Base-by-base conservation (phyloP, 2,797 vertebrate genomes). In the Pseudochromis fuscus region DNA sequence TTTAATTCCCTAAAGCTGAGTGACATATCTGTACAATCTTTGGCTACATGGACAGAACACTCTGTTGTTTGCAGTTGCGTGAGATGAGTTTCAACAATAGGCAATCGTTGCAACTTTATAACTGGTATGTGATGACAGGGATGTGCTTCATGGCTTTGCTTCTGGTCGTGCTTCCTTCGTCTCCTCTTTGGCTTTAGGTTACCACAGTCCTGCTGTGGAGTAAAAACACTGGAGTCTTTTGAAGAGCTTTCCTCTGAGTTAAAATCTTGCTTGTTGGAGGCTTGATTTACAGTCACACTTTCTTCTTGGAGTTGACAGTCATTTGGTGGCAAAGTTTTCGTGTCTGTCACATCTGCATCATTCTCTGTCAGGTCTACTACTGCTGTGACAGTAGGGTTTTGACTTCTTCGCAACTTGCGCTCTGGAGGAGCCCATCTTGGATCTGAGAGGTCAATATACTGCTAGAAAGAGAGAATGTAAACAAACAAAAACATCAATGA, bases 371-470 rank as follows among this genome's bases (percentile, higher is more conserved):
- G 67, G 77, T 92, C 89, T 35, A 88, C 72, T 13, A 90, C 48
- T 46, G 81, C 1, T 2, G 57, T 2, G 2, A 49, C 15, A 15
- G 51, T 35, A 2, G 71, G 25, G 6, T 53, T 57, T 23, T 2
- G 71, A 51, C 53, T 87, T 64, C 66, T 77, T 42, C 19, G 31
- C 27, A 33, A 38, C 30, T 72, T 85, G 13, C 75, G 65, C 15
- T 72, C 60, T 8, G 75, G 64, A 61, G 72, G 31, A 70, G 49
- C 31, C 78, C 89, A 87, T 15, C 15, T 75, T 15, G 82, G 59
- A 48, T 85, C 81, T 19, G 75, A 83, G 75, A 93, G 80, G 67
- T 94, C 82, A 16, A 90, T 88, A 19, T 82, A 87, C 33, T 40
- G 51, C 94, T 94, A 45, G 25, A 55, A 56, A 74, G 2, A 19